These are phyloP conservation scores for Pyrgilauda ruficollis DNA, from an alignment of 2,113 vertebrate genomes.

Conservation along the genomic window DNA sequence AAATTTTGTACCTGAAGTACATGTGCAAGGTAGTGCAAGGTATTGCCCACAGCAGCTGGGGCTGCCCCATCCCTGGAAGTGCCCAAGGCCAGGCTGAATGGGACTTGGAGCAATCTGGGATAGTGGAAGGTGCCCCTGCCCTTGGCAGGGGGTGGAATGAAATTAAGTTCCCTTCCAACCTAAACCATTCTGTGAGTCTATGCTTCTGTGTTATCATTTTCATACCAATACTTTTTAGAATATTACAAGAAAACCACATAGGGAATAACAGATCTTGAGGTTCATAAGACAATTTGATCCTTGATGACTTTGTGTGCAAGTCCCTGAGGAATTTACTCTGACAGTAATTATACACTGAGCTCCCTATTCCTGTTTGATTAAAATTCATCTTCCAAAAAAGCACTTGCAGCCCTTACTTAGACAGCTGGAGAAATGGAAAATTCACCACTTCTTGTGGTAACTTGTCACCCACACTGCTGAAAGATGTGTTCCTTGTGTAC, in stretches of 20 bases:
- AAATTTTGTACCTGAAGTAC: neutral
- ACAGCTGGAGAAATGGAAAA: slow-evolving; percentile 13
- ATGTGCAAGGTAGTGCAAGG: neutral
- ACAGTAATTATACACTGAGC: neutral
- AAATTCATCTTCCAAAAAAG: neutral
- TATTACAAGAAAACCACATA: neutral
- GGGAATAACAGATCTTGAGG: neutral
- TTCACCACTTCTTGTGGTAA: neutral
- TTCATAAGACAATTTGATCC: neutral
- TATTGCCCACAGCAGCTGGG: neutral
- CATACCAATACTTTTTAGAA: neutral
- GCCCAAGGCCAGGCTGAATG: neutral
- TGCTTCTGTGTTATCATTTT: neutral
- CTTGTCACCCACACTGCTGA: neutral
- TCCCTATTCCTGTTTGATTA: neutral
- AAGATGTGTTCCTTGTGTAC: neutral
- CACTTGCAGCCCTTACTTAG: neutral
- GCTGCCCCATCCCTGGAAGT: neutral
- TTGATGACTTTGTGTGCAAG: neutral
- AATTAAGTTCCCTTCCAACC: neutral
- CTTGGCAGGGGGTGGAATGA: neutral
- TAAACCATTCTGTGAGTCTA: neutral
- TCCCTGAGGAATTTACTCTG: neutral
- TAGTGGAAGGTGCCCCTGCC: neutral
- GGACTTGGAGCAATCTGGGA: neutral